These are phyloP conservation scores for Ischnura elegans DNA, from an alignment of 2,888 invertebrate genomes.

Conservation along the genomic window DNA sequence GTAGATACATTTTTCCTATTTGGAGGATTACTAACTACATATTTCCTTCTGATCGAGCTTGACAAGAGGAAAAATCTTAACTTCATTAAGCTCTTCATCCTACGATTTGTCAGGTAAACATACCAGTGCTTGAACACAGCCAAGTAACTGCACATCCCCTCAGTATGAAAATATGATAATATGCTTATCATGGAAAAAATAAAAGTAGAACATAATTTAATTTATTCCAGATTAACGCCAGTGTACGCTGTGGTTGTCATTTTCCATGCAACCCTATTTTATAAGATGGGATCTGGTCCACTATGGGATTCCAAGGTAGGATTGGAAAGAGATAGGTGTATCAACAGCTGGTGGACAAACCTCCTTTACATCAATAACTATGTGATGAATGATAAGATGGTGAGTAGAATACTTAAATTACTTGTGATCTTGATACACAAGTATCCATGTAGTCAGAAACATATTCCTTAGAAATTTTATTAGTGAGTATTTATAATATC, in stretches of 20 bases:
- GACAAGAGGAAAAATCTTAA: constrained; percentile 73
- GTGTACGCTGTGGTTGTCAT: constrained; percentile 68
- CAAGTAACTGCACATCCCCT: not conserved
- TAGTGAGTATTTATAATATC: too few relatives aligned
- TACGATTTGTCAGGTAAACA: constrained; percentile 74
- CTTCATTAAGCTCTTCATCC: constrained; percentile 71
- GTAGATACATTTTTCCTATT: constrained; percentile 74
- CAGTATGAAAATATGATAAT: not conserved
- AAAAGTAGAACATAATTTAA: not conserved
- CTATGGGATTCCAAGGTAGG: constrained; percentile 69
- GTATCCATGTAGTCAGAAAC: too few relatives aligned
- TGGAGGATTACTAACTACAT: constrained; percentile 74
- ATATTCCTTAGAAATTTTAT: too few relatives aligned
- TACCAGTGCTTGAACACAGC: too few relatives aligned
- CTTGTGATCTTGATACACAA: too few relatives aligned
- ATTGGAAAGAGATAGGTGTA: constrained; percentile 70
- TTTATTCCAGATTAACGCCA: constrained; percentile 69
- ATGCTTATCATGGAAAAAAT: too few relatives aligned
- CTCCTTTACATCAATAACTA: constrained; percentile 70
- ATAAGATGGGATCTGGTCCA: constrained; percentile 70
- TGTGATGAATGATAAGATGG: constrained; percentile 64
- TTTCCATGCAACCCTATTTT: constrained; percentile 68
- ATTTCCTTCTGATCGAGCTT: constrained; percentile 73
- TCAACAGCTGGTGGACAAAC: constrained; percentile 71
- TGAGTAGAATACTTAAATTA: not conserved